Percentiles rank a stretch among this genome's conserved stretches.
Conservation (phyloP, 1,140 invertebrate genomes). For the Stegodyphus mimosarum region DNA sequence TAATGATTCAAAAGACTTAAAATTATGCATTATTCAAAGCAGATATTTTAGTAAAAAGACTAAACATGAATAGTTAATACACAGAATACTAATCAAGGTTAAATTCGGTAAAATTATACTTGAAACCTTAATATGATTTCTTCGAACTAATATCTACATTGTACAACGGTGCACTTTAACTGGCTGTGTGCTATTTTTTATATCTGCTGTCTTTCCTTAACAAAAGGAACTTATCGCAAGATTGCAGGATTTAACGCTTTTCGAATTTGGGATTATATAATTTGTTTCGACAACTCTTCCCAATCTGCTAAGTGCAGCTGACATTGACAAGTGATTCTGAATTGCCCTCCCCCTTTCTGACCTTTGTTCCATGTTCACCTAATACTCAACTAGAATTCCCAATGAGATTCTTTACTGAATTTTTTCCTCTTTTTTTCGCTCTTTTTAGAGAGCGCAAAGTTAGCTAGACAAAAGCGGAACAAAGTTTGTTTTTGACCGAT, state of each 20-base stretch:
- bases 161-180: no score
- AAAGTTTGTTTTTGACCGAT: neutral
- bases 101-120: no score
- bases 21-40: no score
- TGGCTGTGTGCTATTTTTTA: no score
- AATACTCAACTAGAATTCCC: neutral
- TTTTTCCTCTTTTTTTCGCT: neutral
- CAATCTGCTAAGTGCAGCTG: slow-evolving; percentile 1
- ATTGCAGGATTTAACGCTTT: neutral
- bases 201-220: no score
- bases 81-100: no score
- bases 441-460: neutral
- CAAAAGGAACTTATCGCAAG: no score
- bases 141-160: no score
- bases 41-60: no score
- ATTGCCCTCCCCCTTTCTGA: slow-evolving; percentile 8
- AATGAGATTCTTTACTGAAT: neutral
- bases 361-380: slow-evolving; percentile 4
- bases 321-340: slow-evolving; percentile 24
- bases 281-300: slow-evolving; percentile 38
- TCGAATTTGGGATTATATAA: slow-evolving; percentile 25
- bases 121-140: no score
- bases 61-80: no score
- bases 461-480: neutral
- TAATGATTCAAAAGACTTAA: no score